Evolutionary conservation across 2,888 invertebrate species (phyloP).

Genomic region (Macrosoma leucophasiata): DNA sequence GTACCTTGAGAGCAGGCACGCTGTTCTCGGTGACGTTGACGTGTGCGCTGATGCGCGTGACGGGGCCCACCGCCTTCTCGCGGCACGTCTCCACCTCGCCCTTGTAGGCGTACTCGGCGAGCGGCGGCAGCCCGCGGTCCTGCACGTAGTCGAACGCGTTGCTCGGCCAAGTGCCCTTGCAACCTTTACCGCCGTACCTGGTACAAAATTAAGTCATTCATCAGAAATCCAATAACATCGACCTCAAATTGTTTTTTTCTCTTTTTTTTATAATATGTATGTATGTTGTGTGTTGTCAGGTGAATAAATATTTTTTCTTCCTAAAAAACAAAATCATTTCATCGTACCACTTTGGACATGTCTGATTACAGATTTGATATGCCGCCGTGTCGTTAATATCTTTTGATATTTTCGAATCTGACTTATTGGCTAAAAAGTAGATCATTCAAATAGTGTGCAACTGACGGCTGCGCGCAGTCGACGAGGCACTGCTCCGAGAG

Average conservation of each 20-base stretch:
- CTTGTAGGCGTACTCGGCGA: constrained; percentile 43
- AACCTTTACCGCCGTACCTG: constrained; percentile 51
- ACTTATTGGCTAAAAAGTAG: too few species aligned
- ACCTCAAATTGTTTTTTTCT: too few species aligned
- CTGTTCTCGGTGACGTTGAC: constrained; percentile 51
- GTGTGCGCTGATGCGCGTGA: constrained; percentile 53
- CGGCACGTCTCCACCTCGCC: constrained; percentile 42
- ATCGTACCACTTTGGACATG: too few species aligned
- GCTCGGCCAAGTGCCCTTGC: constrained; percentile 54
- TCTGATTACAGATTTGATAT: too few species aligned
- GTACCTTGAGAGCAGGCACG: constrained; percentile 55
- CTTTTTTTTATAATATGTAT: too few species aligned
- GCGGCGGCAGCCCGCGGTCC: constrained; percentile 45
- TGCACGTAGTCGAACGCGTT: constrained; percentile 52
- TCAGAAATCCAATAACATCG: too few species aligned
- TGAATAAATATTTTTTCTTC: too few species aligned
- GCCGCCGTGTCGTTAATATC: too few species aligned
- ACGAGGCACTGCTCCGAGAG: constrained; percentile 58
- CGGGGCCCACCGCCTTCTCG: constrained; percentile 37
- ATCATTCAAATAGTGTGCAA: too few species aligned
- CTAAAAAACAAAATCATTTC: too few species aligned
- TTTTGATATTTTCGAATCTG: neutral
- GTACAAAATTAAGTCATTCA: neutral
- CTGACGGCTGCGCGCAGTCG: constrained; percentile 55
- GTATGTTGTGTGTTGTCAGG: too few species aligned